Evolutionary conservation across 2,888 invertebrate genomes (phyloP), one percentile per base, ranked within the genome.

Genomic region (Dascillus cervinus): DNA sequence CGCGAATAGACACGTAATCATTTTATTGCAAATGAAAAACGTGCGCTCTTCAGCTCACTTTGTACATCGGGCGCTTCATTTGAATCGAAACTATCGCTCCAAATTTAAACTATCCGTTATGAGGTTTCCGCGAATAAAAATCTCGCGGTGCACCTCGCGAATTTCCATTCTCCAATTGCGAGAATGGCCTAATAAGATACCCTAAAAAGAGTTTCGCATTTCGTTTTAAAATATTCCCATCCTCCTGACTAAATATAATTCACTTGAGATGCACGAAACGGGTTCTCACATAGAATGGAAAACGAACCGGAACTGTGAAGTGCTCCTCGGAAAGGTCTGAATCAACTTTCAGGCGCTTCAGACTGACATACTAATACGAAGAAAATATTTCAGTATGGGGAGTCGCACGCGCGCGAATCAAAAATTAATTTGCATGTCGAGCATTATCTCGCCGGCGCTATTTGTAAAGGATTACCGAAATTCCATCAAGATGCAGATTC

Each of bases 1-100:
- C 25, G 21, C 22, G 24, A 34, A 47, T 46, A 43, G 41, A 43
- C 46, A 46, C 44, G 48, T 46, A 50, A 52, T 47, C 46, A 50
- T 52, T 52, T 52, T 50, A 51, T 51, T 49, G 46, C 51, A 45
- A 49, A 46, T 50, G 47, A 51, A 48, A 47, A 49, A 47, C 48
- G 46, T 44, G 48, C 35, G 47, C 29, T 17, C 37, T 12, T 24
- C 25, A n/a, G 21, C 29, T 28, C 22, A 22, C 33, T 37, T 37
- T 33, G 33, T 34, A 37, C 11, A n/a, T n/a, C 12, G 13, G 22
- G 31, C n/a, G n/a, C n/a, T 32, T 39, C 32, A 34, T 39, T 39
- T 38, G 30, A 39, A 39, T 31, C 29, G 27, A 34, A 34, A 31
- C 31, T 27, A 29, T 38, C 34, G 34, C 15, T 31, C 31, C 32